Percentiles rank a stretch among this genome's conserved stretches.
phyloP scores from a whole-genome alignment of 92 coral and sea anemone genomes.

The Galaxea fascicularis region DNA sequence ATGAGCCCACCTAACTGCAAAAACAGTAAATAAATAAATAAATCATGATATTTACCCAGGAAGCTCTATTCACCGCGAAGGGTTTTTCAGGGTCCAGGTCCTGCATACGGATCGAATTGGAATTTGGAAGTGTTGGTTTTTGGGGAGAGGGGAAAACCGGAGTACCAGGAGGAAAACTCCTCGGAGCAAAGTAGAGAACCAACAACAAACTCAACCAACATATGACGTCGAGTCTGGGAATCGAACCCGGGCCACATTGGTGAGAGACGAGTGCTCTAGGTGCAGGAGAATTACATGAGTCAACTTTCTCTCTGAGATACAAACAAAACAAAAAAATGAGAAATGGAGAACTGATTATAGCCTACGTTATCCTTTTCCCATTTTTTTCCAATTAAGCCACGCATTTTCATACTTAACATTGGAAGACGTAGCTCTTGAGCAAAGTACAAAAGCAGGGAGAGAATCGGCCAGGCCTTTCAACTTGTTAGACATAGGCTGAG shows the following conservation, averaged over 20 bases:
- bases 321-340: constrained; percentile 34
- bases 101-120: too few species aligned
- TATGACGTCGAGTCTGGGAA: too few species aligned
- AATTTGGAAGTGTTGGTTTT: too few species aligned
- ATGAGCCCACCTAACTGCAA: constrained; percentile 66
- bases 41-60: too few species aligned
- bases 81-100: too few species aligned
- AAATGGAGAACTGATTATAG: constrained; percentile 40
- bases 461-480: constrained; percentile 28
- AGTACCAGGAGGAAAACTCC: too few species aligned
- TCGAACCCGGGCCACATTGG: too few species aligned
- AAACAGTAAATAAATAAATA: too few species aligned
- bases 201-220: too few species aligned
- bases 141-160: too few species aligned
- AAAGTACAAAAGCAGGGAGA: constrained; percentile 51
- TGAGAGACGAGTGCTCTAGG: constrained; percentile 55
- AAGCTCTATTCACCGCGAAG: too few species aligned
- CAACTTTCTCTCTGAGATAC: constrained; percentile 48
- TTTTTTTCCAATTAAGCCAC: constrained; percentile 67
- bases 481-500: constrained; percentile 17
- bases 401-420: constrained; percentile 61
- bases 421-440: constrained; percentile 56
- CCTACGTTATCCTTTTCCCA: constrained; percentile 45
- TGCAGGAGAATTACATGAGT: constrained; percentile 41
- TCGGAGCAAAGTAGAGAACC: too few species aligned